Evolutionary conservation across 2,888 invertebrate genomes (phyloP).

Genomic region (Nomada lathburiana): DNA sequence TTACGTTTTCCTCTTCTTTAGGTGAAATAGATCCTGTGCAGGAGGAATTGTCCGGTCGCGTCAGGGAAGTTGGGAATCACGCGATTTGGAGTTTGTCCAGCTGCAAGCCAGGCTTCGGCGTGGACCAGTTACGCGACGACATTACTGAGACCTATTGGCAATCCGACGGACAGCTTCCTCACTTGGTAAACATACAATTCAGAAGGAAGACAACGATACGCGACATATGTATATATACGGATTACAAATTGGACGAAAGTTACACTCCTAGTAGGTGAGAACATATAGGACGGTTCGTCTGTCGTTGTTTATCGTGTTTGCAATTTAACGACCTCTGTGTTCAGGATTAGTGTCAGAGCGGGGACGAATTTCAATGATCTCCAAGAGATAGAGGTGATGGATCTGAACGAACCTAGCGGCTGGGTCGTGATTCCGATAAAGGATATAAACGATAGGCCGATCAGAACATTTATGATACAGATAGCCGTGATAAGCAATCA

Average conservation of each 20-base stretch:
- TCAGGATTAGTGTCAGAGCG: slow-evolving; percentile 94
- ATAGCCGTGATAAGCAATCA: slow-evolving; percentile 98
- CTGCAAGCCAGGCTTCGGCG: slow-evolving; percentile 99
- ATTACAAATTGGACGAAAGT: slow-evolving; percentile 99
- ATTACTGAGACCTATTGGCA: slow-evolving; percentile 99
- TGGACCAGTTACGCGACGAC: slow-evolving; percentile 97
- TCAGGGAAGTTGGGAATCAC: slow-evolving; percentile 94
- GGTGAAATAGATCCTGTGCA: slow-evolving; percentile 86
- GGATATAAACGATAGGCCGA: slow-evolving; percentile 93
- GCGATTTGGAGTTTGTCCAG: slow-evolving; percentile 99
- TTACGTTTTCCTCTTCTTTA: slow-evolving; percentile 4
- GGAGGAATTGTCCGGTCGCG: slow-evolving; percentile 87
- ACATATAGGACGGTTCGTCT: not conserved
- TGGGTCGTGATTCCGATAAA: slow-evolving; percentile 98
- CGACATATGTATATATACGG: slow-evolving; percentile 98
- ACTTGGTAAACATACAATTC: slow-evolving; percentile 98
- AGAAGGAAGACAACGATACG: slow-evolving; percentile 97
- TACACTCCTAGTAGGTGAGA: slow-evolving; percentile 95
- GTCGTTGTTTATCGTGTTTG: not conserved
- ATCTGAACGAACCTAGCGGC: slow-evolving; percentile 96
- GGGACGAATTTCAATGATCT: slow-evolving; percentile 99
- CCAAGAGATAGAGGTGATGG: slow-evolving; percentile 97
- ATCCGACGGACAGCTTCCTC: slow-evolving; percentile 99
- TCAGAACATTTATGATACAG: slow-evolving; percentile 98
- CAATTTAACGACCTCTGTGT: not conserved